These are phyloP conservation scores for Baccha elongata DNA, from an alignment of 2,888 invertebrate species.

Conservation along the genomic window DNA sequence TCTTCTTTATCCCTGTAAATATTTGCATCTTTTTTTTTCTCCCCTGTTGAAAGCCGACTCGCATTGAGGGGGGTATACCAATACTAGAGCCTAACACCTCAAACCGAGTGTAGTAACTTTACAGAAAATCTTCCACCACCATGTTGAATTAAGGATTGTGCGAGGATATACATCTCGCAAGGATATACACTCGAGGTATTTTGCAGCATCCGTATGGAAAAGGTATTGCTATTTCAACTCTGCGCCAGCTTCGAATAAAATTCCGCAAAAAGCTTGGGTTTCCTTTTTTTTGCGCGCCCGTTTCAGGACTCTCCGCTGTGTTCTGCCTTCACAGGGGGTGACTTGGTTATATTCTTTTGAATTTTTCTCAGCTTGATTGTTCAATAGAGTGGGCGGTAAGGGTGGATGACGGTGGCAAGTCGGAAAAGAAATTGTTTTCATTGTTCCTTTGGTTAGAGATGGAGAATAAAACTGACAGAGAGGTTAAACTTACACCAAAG, in stretches of 20 bases:
- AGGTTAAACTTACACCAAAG: constrained; percentile 67
- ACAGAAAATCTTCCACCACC: constrained; percentile 49
- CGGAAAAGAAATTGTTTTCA: constrained; percentile 59
- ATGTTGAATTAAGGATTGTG: constrained; percentile 72
- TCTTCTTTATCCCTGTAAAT: constrained; percentile 69
- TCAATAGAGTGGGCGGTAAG: constrained; percentile 21
- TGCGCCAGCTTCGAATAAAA: constrained; percentile 69
- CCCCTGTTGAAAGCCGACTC: constrained; percentile 59
- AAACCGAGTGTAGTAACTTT: constrained; percentile 48
- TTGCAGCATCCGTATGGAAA: constrained; percentile 68
- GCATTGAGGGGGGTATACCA: constrained; percentile 30
- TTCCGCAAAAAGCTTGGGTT: constrained; percentile 70
- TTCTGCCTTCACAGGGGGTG: constrained; percentile 8
- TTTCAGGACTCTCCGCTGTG: not conserved
- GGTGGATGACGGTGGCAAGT: not conserved
- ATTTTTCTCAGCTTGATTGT: constrained; percentile 66
- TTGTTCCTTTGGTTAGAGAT: constrained; percentile 63
- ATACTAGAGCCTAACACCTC: not conserved
- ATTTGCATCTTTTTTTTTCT: constrained; percentile 65
- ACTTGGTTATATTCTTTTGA: constrained; percentile 62
- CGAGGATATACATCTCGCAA: constrained; percentile 55
- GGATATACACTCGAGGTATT: constrained; percentile 72
- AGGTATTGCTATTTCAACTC: constrained; percentile 70
- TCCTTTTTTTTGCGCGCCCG: constrained; percentile 13
- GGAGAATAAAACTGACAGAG: constrained; percentile 67